Conservation (phyloP, 1,140 invertebrate genomes). For the Calephelis virginiensis region DNA sequence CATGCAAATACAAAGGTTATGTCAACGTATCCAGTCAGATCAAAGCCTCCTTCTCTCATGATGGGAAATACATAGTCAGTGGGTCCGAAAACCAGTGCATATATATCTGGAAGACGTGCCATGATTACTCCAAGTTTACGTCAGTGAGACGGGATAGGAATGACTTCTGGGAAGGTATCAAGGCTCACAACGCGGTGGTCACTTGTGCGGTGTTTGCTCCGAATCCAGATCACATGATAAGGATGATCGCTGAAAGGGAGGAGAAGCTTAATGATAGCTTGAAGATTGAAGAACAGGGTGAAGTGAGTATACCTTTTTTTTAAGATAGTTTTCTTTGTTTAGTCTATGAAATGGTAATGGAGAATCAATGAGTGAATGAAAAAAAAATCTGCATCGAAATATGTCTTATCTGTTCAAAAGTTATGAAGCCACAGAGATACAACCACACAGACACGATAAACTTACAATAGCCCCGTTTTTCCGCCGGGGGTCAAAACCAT, state of each 20-base stretch:
- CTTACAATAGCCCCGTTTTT: too few species aligned
- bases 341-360: too few species aligned
- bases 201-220: constrained; percentile 98
- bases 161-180: constrained; percentile 98
- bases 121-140: constrained; percentile 97
- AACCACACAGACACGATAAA: too few species aligned
- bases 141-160: constrained; percentile 96
- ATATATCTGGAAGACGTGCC: constrained; percentile 97
- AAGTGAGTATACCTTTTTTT: constrained; percentile 34
- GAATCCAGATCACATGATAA: constrained; percentile 94
- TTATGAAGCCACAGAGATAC: too few species aligned
- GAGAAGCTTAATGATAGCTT: constrained; percentile 63
- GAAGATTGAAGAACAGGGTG: constrained; percentile 63
- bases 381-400: too few species aligned
- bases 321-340: too few species aligned
- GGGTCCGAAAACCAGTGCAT: constrained; percentile 99
- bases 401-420: too few species aligned
- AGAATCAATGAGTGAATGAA: too few species aligned
- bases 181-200: constrained; percentile 97
- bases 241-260: constrained; percentile 83
- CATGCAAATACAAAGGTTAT: constrained; percentile 98
- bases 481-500: too few species aligned
- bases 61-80: constrained; percentile 97
- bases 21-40: constrained; percentile 98
- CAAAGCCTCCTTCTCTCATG: constrained; percentile 97